phyloP scores from a whole-genome alignment of 2,113 vertebrate species.

The Odontophorus gujanensis region DNA sequence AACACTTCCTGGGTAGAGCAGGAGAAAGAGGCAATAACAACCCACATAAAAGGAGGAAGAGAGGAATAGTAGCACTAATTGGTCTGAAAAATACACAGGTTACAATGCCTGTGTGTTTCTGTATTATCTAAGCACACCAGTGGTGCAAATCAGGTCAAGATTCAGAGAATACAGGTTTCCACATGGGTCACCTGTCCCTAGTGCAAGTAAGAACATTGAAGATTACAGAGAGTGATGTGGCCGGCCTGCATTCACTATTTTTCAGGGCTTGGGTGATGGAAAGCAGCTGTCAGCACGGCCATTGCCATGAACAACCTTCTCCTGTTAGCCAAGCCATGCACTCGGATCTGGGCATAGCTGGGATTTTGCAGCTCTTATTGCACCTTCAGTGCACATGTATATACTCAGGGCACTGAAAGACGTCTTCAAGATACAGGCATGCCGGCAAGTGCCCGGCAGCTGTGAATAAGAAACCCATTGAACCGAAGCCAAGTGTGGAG shows the following conservation, averaged over 20 bases:
- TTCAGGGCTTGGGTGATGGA: neutral
- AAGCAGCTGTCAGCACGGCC: conserved; percentile 23
- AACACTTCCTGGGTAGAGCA: neutral
- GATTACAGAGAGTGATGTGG: neutral
- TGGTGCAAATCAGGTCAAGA: neutral
- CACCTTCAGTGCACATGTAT: accelerated
- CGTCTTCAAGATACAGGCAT: neutral
- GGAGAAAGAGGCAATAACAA: neutral
- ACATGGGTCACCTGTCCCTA: neutral
- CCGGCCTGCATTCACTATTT: neutral
- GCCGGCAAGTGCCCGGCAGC: neutral
- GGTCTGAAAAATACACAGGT: neutral
- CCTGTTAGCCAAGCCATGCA: neutral
- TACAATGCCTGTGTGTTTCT: accelerated
- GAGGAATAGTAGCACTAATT: neutral
- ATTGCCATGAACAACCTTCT: neutral
- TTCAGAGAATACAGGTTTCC: neutral
- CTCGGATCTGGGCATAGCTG: neutral
- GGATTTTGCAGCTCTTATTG: neutral
- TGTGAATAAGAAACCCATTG: neutral
- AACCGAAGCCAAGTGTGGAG: neutral
- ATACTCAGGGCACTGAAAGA: neutral
- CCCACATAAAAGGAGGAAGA: neutral
- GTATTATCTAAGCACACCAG: neutral
- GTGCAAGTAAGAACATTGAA: neutral